Evolutionary conservation across 2,797 vertebrate genomes (phyloP).

Genomic region (Craterocephalus amniculus): DNA sequence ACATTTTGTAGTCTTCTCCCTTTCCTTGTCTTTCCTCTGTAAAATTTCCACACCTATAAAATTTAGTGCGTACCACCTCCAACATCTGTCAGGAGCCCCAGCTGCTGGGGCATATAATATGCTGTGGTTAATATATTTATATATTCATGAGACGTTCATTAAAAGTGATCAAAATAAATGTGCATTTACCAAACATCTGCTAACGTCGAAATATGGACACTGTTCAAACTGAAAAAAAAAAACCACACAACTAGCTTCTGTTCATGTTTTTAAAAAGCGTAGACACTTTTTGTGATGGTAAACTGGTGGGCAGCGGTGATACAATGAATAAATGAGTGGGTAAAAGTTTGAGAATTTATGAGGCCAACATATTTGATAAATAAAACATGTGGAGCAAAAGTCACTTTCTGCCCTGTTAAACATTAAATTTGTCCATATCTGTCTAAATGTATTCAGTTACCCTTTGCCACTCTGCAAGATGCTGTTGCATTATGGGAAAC

Average conservation of each 20-base stretch:
- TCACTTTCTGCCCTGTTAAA: background rate
- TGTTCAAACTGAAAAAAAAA: background rate
- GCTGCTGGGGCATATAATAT: background rate
- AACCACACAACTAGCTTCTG: too few species aligned
- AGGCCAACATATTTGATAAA: background rate
- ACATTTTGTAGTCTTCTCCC: conserved; percentile 9
- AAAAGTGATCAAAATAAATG: conserved; percentile 14
- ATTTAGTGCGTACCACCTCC: conserved; percentile 15
- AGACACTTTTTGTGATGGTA: too few species aligned
- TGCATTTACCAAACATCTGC: background rate
- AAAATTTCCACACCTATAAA: conserved; percentile 32
- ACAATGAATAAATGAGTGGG: background rate
- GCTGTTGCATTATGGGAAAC: background rate
- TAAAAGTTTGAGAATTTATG: background rate
- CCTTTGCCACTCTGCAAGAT: background rate
- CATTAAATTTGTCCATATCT: background rate
- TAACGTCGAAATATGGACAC: background rate
- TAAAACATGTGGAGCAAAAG: background rate
- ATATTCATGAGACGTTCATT: conserved; percentile 12
- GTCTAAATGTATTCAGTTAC: background rate
- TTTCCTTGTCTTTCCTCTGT: conserved; percentile 24
- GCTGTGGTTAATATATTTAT: conserved; percentile 12
- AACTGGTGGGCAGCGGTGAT: background rate
- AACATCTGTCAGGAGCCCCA: background rate
- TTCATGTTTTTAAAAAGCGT: background rate